Base-by-base conservation (phyloP, 1,140 invertebrate species). In the Drosophila azteca region DNA sequence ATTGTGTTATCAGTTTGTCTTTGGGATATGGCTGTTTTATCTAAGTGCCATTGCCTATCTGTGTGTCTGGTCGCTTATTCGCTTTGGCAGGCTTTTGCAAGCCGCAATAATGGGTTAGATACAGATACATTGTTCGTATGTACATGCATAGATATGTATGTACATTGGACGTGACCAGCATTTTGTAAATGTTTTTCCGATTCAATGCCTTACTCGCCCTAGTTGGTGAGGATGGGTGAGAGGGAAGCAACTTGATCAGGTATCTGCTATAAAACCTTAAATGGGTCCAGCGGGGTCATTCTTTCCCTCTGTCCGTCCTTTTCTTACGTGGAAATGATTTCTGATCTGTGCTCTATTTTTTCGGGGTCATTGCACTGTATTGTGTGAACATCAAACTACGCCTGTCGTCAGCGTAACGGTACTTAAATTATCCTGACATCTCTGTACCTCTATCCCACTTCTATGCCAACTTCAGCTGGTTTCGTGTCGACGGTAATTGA, bases 211-310 rank as follows among this genome's bases (percentile, higher is more conserved):
- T 9, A 35, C 31, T 35, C 11, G 35, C 35, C 35, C 35, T 39
- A 11, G 13, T 39, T 39, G 35, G 35, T 39, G 11, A 11, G 11
- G 35, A 39, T 11, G 15, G 44, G 8, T 35, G 35, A 7, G 58
- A 13, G 62, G 31, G 48, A 31, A 15, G 24, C 22, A 20, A 1
- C 41, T 48, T 50, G 76, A 84, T 84, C 80, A 82, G 80, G 79
- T 84, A 71, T 75, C 50, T 13, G 29, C 65, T 41, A 70, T 82
- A 71, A 82, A 83, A 44, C 65, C 53, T 68, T 39, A 48, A 54
- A 59, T 61, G 59, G 77, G 13, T 29, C 48, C 49, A n/a, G 8
- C 57, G 39, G 9, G 45, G 24, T 26, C 24, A 26, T 26, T 26
- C 24, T 26, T 15, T 43, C 48, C 43, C n/a, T 53, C 39, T 17